Evolutionary conservation across 2,888 invertebrate genomes (phyloP), one percentile per base, ranked within the genome.

Genomic region (Scaptomyza reducta): DNA sequence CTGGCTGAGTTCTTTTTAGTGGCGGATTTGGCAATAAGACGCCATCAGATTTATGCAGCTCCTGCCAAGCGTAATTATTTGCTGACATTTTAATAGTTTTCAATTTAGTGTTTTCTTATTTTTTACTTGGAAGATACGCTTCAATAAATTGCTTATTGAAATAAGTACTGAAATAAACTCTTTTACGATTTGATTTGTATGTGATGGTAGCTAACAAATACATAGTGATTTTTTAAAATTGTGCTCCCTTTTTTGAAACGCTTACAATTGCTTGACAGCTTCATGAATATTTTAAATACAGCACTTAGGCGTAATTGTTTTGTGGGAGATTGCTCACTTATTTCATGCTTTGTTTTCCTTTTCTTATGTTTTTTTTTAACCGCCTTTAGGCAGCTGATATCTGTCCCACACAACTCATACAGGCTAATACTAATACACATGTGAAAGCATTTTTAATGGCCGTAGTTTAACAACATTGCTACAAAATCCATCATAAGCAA

Each of bases 51-150:
- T 81, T 83, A 84, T 86, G 70, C 76, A 76, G 50, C 65, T 70
- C 63, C 71, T 66, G 45, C 66, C 61, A 81, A 73, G 77, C 76
- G 70, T 86, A 85, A 84, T 85, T 86, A 86, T 85, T 86, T 85
- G 84, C 79, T 86, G 84, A 85, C 84, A 72, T 76, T 71, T 82
- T 78, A 82, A 85, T 84, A 85, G 86, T 85, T 86, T 83, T 74
- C 63, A 71, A 70, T 67, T 79, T 70, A 51, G 44, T 53, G 44
- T 40, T 67, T 40, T 50, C 63, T 38, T 35, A 45, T 57, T 22
- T 55, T 61, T 41, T 22, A 54, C 33, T 59, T 51, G 47, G 40
- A 50, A 51, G 46, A 40, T 41, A 13, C 22, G 46, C 46, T 16
- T 46, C 18, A 18, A 35, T 41, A 58, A 69, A 44, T 33, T 35